Base-by-base conservation (phyloP, 92 coral and sea anemone genomes). In the Phenganax stokvisi region DNA sequence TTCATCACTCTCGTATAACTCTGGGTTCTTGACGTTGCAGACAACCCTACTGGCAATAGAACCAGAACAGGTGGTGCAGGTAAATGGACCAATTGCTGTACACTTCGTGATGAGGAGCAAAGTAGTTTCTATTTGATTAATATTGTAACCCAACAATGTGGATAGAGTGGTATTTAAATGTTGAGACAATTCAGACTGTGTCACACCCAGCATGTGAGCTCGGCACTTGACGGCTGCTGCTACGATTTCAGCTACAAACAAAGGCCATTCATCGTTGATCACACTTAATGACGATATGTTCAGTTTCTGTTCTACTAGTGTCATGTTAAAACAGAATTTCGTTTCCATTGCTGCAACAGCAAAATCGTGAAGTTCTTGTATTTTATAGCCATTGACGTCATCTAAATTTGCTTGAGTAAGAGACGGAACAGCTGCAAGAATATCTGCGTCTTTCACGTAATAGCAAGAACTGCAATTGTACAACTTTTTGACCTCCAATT, bases 251-350 rank as follows among this genome's bases (percentile, higher is more conserved):
- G 5, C 6, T 16, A 52, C 58, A 12, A 73, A 51, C 52, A 6
- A 27, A 51, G 12, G 13, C 77, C 77, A 73, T 29, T 52, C 59
- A 11, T 9, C 20, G 59, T 73, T 73, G 27, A 10, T 52, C 17
- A 20, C 59, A 51, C 12, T n/a, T 53, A 73, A 73, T 11, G 59
- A 12, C 15, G 27, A 54, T 6, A 7, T 20, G 30, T 52, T 52
- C n/a, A 51, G 77, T 54, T 73, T 11, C 10, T 47, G n/a, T 52
- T 73, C 77, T 20, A 73, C 6, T 0, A 10, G 20, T 53, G 58
- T 47, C 77, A 73, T 73, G 30, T 73, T 73, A 47, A 73, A 73
- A 73, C 77, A 73, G 25, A 73, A 73, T 54, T 47, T 73, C 59
- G 4, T n/a, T 54, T 73, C 77, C 6, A 73, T 52, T 9, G 59